phyloP scores from a whole-genome alignment of 2,113 vertebrate species.

The Fregetta grallaria region DNA sequence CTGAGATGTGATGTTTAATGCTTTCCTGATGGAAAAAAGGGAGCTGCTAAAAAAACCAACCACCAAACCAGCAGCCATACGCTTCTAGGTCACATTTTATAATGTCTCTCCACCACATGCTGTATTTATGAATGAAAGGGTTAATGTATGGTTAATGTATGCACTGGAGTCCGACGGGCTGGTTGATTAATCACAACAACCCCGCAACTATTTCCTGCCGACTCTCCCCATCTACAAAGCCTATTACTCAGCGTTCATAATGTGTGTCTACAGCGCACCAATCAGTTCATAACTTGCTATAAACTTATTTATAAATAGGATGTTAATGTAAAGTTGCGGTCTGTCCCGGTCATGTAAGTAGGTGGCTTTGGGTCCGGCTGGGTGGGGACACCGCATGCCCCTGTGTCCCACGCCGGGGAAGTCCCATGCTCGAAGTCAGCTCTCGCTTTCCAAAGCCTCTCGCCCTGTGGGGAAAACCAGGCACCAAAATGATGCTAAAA shows the following conservation, averaged over 20 bases:
- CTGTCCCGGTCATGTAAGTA: rapidly evolving
- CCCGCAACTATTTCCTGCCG: not conserved
- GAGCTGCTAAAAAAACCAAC: not conserved
- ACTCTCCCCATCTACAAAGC: not conserved
- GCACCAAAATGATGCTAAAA: not conserved
- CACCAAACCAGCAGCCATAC: not conserved
- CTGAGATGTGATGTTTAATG: not conserved
- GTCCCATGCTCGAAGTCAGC: not conserved
- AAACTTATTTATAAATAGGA: not conserved
- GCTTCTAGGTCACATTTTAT: not conserved
- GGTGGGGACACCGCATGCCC: not conserved
- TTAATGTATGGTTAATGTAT: not conserved
- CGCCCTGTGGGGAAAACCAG: not conserved
- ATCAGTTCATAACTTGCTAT: not conserved
- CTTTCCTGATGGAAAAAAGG: not conserved
- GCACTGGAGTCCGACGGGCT: not conserved
- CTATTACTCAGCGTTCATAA: not conserved
- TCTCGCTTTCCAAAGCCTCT: not conserved
- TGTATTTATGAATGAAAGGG: not conserved
- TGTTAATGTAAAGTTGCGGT: not conserved
- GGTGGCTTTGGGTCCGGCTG: not conserved
- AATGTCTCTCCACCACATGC: rapidly evolving
- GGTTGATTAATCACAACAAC: not conserved
- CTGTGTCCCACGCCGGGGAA: not conserved
- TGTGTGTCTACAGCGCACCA: rapidly evolving